phyloP scores from a whole-genome alignment of 2,113 vertebrate genomes.

The Larimichthys polyactis region DNA sequence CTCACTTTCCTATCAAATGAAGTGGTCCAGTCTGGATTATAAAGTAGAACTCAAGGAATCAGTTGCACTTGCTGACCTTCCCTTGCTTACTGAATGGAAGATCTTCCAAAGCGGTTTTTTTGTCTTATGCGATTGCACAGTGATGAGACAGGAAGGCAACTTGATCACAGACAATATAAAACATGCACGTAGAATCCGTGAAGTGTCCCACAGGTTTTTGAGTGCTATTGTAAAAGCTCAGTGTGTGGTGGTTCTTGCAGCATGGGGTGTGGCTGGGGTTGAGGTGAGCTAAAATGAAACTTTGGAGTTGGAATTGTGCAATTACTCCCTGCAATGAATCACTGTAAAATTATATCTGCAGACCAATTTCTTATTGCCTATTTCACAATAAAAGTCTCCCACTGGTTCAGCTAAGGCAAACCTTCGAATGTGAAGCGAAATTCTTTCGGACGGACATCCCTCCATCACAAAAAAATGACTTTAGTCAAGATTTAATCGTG shows the following conservation, averaged over 20 bases:
- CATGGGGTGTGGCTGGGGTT: too few relatives aligned
- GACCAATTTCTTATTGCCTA: neutral
- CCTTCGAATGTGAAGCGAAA: too few relatives aligned
- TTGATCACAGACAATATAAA: neutral
- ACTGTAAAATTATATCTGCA: neutral
- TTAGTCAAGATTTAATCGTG: too few relatives aligned
- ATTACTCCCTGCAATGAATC: neutral
- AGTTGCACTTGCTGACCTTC: neutral
- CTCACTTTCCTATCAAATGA: constrained; percentile 35
- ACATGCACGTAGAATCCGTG: too few relatives aligned
- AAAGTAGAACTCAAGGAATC: neutral
- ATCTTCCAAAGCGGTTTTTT: neutral
- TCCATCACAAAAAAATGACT: too few relatives aligned
- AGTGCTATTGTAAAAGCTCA: too few relatives aligned
- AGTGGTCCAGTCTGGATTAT: constrained; percentile 7
- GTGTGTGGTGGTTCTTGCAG: too few relatives aligned
- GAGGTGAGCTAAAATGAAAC: too few relatives aligned
- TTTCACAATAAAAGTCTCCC: neutral
- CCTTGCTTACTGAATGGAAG: neutral
- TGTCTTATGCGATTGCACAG: neutral
- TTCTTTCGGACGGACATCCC: too few relatives aligned
- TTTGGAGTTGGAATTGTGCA: too few relatives aligned
- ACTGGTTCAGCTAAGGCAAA: too few relatives aligned
- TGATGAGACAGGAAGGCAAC: neutral
- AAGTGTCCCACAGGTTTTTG: too few relatives aligned